These are phyloP conservation scores for Microcebus lehilahytsara DNA, from an alignment of 2,113 vertebrate species.

Conservation along the genomic window DNA sequence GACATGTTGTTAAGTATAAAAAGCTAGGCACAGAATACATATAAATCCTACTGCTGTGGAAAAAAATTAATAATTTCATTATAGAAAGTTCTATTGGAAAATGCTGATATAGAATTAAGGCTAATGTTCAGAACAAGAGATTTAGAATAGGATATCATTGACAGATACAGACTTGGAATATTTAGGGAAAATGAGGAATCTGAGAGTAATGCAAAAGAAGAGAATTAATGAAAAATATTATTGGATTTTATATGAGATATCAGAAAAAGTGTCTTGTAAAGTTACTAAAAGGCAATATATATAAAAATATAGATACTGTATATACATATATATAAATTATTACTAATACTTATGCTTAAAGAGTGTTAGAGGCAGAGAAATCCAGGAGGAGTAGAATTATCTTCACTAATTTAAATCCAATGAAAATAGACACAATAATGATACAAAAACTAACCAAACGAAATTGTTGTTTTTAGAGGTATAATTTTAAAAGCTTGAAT, in stretches of 20 bases:
- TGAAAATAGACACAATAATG: not conserved
- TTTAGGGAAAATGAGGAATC: not conserved
- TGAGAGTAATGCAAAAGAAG: not conserved
- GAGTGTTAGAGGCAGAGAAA: not conserved
- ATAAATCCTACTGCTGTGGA: not conserved
- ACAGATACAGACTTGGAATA: not conserved
- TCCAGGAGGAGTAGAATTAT: not conserved
- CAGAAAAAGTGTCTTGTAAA: not conserved
- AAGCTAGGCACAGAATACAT: not conserved
- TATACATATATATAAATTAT: too few relatives aligned
- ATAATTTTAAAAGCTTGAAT: not conserved
- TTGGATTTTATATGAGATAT: not conserved
- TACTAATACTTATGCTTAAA: not conserved
- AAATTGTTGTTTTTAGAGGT: not conserved
- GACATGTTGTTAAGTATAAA: not conserved
- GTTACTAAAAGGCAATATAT: not conserved
- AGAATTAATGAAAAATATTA: not conserved
- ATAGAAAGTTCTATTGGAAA: not conserved
- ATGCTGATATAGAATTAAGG: not conserved
- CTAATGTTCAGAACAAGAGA: not conserved
- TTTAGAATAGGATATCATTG: not conserved
- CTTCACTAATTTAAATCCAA: not conserved
- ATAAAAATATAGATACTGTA: not conserved
- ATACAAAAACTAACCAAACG: not conserved
- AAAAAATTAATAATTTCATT: not conserved